Evolutionary conservation across 2,113 vertebrate genomes (phyloP).

Genomic region (Bubo bubo): DNA sequence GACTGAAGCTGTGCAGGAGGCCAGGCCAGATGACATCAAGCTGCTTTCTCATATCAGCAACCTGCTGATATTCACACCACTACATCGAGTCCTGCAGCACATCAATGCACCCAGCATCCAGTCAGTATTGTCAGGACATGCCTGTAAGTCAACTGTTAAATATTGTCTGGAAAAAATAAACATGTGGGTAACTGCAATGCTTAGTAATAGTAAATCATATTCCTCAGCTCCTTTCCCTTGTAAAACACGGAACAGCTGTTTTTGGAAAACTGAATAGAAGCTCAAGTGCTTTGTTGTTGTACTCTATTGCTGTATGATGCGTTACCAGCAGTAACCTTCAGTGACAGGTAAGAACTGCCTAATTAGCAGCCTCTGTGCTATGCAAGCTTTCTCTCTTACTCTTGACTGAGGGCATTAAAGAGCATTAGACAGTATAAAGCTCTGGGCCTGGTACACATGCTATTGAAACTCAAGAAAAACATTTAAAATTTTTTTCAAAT

Average conservation of each 20-base stretch:
- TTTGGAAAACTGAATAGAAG: neutral
- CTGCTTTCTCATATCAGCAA: neutral
- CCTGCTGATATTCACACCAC: rapidly evolving
- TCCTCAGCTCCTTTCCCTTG: slow-evolving; percentile 3
- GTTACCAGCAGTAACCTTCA: neutral
- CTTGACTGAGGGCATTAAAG: neutral
- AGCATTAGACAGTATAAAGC: neutral
- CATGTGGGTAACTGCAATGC: neutral
- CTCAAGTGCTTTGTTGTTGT: neutral
- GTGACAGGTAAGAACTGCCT: neutral
- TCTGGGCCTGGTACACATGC: neutral
- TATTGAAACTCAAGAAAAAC: neutral
- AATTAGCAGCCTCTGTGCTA: neutral
- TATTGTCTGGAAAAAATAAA: neutral
- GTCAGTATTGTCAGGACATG: neutral
- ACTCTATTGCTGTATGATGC: neutral
- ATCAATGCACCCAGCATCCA: neutral
- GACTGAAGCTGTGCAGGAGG: neutral
- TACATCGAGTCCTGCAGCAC: neutral
- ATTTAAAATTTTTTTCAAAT: neutral
- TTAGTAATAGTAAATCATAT: neutral
- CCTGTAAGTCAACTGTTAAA: neutral
- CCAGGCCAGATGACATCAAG: neutral
- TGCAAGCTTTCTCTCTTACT: neutral
- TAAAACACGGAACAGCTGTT: slow-evolving; percentile 11